A percentile compares a stretch with the other conserved stretches of the same genome.
Evolutionary conservation across 2,113 vertebrate species (phyloP).

Genomic region (Panthera tigris): DNA sequence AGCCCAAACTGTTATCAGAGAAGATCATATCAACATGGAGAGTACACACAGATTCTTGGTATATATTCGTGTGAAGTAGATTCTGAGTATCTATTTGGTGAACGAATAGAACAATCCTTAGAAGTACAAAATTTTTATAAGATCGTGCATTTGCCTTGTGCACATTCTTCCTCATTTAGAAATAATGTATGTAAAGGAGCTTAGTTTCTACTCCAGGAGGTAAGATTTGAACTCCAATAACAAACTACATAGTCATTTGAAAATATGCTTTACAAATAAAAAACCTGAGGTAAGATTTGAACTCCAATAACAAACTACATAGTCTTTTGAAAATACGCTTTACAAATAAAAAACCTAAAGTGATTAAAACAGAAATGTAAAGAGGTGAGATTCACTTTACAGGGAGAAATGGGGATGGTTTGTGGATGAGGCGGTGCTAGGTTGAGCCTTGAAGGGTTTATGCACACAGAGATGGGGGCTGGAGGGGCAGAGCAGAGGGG

Average conservation of each 20-base stretch:
- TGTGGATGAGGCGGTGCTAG: background rate
- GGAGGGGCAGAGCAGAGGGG: background rate
- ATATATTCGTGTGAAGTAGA: background rate
- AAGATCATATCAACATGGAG: background rate
- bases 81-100: background rate
- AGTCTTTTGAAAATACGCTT: background rate
- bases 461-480: background rate
- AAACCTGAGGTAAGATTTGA: background rate
- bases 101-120: background rate
- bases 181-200: background rate
- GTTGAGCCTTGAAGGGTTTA: background rate
- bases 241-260: background rate
- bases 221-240: background rate
- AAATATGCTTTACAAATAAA: background rate
- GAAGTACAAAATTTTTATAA: conserved; percentile 6
- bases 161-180: background rate
- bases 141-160: background rate
- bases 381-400: background rate
- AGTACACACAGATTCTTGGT: background rate
- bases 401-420: background rate
- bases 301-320: background rate
- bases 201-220: background rate
- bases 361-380: background rate
- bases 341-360: background rate
- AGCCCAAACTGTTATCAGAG: background rate